Evolutionary conservation across 2,797 vertebrate species (phyloP).

Genomic region (Lepidocolaptes lacrymiger): DNA sequence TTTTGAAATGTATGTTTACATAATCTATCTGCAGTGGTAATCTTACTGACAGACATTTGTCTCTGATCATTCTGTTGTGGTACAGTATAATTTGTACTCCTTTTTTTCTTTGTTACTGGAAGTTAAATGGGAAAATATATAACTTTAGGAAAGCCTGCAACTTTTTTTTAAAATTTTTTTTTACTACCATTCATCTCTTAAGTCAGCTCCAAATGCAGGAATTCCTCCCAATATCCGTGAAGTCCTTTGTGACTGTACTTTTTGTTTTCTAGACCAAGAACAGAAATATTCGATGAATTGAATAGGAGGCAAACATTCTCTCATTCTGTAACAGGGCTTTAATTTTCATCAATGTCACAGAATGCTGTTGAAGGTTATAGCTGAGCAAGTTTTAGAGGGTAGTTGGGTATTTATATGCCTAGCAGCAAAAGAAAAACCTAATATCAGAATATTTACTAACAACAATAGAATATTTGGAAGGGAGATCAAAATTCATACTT

Average conservation of each 20-base stretch:
- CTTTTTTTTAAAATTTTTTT: background rate
- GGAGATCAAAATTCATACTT: background rate
- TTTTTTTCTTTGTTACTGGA: conserved; percentile 25
- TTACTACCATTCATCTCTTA: background rate
- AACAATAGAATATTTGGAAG: background rate
- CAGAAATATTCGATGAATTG: background rate
- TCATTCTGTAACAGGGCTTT: background rate
- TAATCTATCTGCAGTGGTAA: conserved; percentile 10
- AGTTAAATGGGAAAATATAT: background rate
- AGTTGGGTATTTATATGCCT: background rate
- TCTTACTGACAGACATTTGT: conserved; percentile 21
- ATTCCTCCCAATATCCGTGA: background rate
- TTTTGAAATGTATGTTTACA: background rate
- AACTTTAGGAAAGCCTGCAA: background rate
- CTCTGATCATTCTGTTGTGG: conserved; percentile 17
- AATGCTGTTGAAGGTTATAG: background rate
- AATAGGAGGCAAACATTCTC: background rate
- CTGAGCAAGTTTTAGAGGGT: background rate
- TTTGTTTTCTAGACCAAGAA: background rate
- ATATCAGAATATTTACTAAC: background rate
- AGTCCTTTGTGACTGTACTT: background rate
- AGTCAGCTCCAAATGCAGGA: background rate
- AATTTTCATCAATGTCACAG: background rate
- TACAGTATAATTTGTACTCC: background rate
- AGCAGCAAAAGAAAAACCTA: background rate